These are phyloP conservation scores for Gobio occitaniae DNA, from an alignment of 2,797 vertebrate genomes.

Conservation along the genomic window DNA sequence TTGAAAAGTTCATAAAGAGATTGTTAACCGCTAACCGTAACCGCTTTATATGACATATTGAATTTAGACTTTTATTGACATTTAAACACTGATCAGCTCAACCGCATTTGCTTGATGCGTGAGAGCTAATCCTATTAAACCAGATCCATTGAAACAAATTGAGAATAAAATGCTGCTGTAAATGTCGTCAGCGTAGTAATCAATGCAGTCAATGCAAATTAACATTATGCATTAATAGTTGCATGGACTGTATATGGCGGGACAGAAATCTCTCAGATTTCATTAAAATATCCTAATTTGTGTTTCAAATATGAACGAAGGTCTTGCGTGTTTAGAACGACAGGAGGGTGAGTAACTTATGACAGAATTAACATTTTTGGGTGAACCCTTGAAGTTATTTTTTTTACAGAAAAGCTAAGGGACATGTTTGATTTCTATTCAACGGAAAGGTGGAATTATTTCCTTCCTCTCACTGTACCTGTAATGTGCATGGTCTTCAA, in stretches of 20 bases:
- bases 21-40: no score
- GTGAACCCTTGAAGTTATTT: background rate
- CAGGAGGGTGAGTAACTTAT: no score
- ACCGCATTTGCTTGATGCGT: background rate
- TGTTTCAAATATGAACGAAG: no score
- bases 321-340: no score
- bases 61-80: no score
- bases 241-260: background rate
- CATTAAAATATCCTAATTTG: no score
- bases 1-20: no score
- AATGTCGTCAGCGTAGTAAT: no score
- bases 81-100: background rate
- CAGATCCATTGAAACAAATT: no score
- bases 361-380: no score
- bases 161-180: background rate
- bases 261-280: background rate
- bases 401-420: background rate
- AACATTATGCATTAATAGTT: background rate
- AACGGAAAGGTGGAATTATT: background rate
- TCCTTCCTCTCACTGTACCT: slow-evolving; percentile 68
- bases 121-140: background rate
- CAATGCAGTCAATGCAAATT: no score
- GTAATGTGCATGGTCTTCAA: slow-evolving; percentile 83
- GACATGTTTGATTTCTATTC: background rate
- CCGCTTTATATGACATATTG: no score